Evolutionary conservation across 2,797 vertebrate species (phyloP).

Genomic region (Crocodylus rhombifer): DNA sequence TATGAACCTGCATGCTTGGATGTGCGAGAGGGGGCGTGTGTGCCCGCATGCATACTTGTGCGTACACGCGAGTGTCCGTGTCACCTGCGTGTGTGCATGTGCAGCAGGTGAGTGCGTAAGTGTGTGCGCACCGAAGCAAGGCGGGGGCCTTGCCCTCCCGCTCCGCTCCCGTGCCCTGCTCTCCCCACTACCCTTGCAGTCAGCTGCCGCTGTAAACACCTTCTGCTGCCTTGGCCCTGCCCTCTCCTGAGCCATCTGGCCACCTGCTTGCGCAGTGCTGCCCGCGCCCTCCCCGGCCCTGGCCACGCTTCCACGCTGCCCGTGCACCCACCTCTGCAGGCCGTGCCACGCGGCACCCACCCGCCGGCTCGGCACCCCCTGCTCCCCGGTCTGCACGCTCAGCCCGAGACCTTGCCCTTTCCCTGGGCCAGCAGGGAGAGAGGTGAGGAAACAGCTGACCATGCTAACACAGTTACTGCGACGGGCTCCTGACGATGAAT

Average conservation of each 20-base stretch:
- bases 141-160: background rate
- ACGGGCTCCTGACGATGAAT: background rate
- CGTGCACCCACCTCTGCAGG: too few relatives aligned
- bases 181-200: background rate
- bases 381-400: too few relatives aligned
- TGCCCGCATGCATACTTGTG: background rate
- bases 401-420: background rate
- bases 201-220: background rate
- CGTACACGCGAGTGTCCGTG: too few relatives aligned
- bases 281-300: accelerated
- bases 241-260: background rate
- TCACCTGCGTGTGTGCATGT: background rate
- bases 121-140: accelerated
- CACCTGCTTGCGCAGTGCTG: background rate
- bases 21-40: accelerated
- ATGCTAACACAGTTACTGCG: background rate
- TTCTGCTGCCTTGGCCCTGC: background rate
- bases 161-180: accelerated
- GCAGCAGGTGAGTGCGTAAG: background rate
- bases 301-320: accelerated
- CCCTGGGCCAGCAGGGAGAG: accelerated
- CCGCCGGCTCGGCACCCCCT: background rate
- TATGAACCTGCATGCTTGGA: accelerated
- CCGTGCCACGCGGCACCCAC: background rate
- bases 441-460: background rate